Base-by-base conservation (phyloP, 2,797 vertebrate species). In the Pangasius djambal region DNA sequence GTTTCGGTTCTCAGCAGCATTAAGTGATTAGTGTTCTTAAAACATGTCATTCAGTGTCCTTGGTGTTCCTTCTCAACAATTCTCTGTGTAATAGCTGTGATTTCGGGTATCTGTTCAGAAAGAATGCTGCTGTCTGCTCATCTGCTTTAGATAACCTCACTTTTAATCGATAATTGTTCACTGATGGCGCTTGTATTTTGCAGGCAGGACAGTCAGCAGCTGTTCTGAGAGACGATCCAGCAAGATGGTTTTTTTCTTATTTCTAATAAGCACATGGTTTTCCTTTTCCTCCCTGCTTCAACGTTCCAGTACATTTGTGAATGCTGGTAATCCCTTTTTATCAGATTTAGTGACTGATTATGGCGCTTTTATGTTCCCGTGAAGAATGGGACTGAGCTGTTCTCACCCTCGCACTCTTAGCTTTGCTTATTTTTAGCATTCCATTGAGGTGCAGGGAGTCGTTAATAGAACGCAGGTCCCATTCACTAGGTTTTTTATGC, bases 51-150 rank as follows among this genome's bases (percentile, higher is more conserved):
- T 18, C 59, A 86, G 86, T 81, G 3, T 28, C 48, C 65, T 70
- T 52, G 75, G 93, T 89, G 86, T 59, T 91, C 87, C 10, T 89
- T 87, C 87, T 78, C 88, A 75, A 78, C 92, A 91, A 91, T 88
- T 34, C 34, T 31, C 22, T 37, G 48, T 52, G 9, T 20, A 20
- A 50, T 50, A 37, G 20, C 50, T 55, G 44, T 69, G 9, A 69
- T 69, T 61, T 55, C 48, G 25, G 83, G 83, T 70, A 22, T 70
- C 20, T 34, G 48, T 55, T 55, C 25, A 83, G 57, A 28, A 55
- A 52, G 40, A 70, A 70, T 37, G 31, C n/a, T 31, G 40, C 44
- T 25, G 15, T 83, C 12, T 83, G 37, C 20, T 81, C 78, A 48
- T 85, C 83, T 85, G 65, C 65, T 52, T 34, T 37, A 22, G 65